Evolutionary conservation across 2,888 invertebrate genomes (phyloP), one percentile per base, ranked within the genome.

Genomic region (Xestia sexstrigata): DNA sequence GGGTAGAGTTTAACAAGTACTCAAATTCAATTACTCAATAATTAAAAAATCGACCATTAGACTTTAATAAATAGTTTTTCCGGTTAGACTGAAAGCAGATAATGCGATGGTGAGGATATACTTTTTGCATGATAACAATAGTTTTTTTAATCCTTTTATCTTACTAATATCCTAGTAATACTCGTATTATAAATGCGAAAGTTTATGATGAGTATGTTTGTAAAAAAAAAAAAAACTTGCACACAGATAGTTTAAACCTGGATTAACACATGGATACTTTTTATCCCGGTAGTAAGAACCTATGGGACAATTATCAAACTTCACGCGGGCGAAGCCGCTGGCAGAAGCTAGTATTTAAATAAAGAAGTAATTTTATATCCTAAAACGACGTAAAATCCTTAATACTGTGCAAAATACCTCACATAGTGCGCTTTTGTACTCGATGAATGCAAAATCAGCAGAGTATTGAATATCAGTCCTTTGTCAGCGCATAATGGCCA

Each of bases 401-500:
- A 49, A 9, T 20, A 42, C 35, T 9, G 15, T 17, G 4, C 3
- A 73, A 60, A 60, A 55, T 70, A 35, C 60, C 42, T 39, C 35
- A 65, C n/a, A 70, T 23, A 76, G 1, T 39, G 23, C 17, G 69
- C 78, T 72, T 74, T 86, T 72, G 63, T 71, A 23, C 60, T 30
- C 23, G 30, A 73, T 73, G 82, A 85, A 83, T 73, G 63, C 39
- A 78, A 73, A 83, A 75, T 83, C 65, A 63, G 26, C n/a, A 60
- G 39, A 71, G 81, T 84, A 86, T 89, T 87, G 83, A 86, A 86
- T 80, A 78, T 76, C 85, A 81, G 70, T 67, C 81, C 78, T 81
- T 88, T 78, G 79, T 84, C 42, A 39, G 63, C 49, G 45, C 45
- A 89, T 90, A 90, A 90, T 86, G 68, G 81, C 86, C 85, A 87